Percentiles rank a stretch among this genome's conserved stretches.
These are phyloP conservation scores for Hemitrygon akajei DNA, from an alignment of 2,797 vertebrate species.

Conservation along the genomic window DNA sequence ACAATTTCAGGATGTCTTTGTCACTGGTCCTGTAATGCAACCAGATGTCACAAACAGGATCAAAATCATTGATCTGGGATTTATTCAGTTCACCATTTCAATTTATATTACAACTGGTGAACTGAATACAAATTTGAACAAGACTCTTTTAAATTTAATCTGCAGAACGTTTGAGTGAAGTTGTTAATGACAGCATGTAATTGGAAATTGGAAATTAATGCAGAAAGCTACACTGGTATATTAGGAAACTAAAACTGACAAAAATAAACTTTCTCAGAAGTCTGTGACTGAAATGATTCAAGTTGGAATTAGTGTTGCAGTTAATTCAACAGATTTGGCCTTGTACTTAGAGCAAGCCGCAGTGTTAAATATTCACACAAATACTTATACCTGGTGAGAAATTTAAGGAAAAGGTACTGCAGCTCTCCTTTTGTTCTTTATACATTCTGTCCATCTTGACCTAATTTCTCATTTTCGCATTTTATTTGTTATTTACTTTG, in stretches of 20 bases:
- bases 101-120: not conserved
- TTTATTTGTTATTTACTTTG: not conserved
- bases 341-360: not conserved
- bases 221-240: not conserved
- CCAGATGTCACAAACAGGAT: slow-evolving; percentile 3
- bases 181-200: slow-evolving; percentile 1
- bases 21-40: not conserved
- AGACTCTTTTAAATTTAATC: not conserved
- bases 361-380: not conserved
- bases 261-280: not conserved
- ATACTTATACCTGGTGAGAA: not conserved
- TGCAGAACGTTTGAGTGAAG: not conserved
- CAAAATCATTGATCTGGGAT: slow-evolving; percentile 17
- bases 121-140: not conserved
- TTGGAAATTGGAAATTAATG: slow-evolving; percentile 17
- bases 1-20: slow-evolving; percentile 7
- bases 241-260: not conserved
- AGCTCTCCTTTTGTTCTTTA: not conserved
- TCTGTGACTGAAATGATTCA: not conserved
- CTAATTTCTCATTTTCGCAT: not conserved
- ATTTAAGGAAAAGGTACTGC: not conserved
- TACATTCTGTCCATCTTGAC: not conserved
- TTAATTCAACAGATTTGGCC: not conserved
- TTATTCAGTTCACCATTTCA: slow-evolving; percentile 17
- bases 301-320: not conserved